Percentiles rank a stretch among this genome's conserved stretches.
Evolutionary conservation across 2,113 vertebrate genomes (phyloP).

Genomic region (Myotis davidii): DNA sequence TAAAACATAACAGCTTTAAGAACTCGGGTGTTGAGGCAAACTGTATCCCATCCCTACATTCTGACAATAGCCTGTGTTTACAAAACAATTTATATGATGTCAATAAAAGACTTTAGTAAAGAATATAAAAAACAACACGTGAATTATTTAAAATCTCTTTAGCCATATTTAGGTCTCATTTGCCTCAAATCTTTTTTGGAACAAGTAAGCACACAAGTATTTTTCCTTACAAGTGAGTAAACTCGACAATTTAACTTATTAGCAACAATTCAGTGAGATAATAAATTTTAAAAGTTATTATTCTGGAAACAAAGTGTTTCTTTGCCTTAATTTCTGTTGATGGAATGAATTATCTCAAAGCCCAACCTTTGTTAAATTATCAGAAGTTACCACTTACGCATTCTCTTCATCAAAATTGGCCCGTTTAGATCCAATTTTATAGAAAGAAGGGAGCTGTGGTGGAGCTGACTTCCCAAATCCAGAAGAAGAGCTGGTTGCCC

Average conservation of each 20-base stretch:
- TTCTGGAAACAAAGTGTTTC: not conserved
- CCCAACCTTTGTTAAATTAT: not conserved
- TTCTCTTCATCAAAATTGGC: constrained; percentile 99
- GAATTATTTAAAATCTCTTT: constrained; percentile 30
- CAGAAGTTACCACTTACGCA: constrained; percentile 86
- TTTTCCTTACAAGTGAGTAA: constrained; percentile 10
- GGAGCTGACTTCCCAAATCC: constrained; percentile 89
- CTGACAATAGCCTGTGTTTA: not conserved
- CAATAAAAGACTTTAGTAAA: constrained; percentile 12
- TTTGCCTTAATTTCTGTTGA: constrained; percentile 26
- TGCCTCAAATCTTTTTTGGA: constrained; percentile 7
- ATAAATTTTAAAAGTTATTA: constrained; percentile 23
- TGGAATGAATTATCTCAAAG: not conserved
- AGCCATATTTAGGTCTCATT: not conserved
- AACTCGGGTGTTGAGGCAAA: not conserved
- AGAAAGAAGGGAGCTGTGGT: constrained; percentile 97
- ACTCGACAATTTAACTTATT: not conserved
- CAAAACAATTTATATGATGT: not conserved
- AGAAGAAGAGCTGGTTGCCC: constrained; percentile 87
- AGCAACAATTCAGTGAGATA: not conserved
- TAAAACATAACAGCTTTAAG: not conserved
- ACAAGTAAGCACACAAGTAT: not conserved
- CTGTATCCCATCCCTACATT: not conserved
- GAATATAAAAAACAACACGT: not conserved
- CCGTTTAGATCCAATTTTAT: constrained; percentile 98